Conservation (phyloP, 2,797 vertebrate genomes). For the Thaleichthys pacificus region DNA sequence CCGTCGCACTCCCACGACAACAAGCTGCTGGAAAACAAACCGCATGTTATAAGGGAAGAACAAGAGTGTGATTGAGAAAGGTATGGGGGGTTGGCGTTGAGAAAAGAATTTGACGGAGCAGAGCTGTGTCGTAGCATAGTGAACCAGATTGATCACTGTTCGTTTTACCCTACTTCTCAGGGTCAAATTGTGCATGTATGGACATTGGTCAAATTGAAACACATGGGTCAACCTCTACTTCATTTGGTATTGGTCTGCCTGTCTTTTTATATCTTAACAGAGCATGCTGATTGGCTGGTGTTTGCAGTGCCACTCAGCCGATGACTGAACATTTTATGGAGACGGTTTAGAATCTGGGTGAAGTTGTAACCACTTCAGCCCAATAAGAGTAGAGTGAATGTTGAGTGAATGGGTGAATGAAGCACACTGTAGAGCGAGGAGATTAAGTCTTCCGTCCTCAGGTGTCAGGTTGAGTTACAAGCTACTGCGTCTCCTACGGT, state of each 20-base stretch:
- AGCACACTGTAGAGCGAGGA: background rate
- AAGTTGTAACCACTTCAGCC: background rate
- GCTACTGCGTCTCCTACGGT: background rate
- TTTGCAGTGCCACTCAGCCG: too few relatives aligned
- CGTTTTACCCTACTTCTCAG: too few relatives aligned
- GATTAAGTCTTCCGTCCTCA: background rate
- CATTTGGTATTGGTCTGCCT: too few relatives aligned
- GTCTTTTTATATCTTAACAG: too few relatives aligned
- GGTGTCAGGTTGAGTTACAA: background rate
- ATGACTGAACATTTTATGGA: too few relatives aligned
- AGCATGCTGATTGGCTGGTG: too few relatives aligned
- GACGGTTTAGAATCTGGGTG: too few relatives aligned
- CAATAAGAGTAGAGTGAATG: background rate
- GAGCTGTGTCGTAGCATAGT: background rate
- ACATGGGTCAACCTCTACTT: too few relatives aligned
- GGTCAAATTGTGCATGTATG: too few relatives aligned
- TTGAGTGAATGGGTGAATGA: background rate
- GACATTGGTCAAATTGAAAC: too few relatives aligned
- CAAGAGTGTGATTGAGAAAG: constrained; percentile 35
- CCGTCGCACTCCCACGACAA: constrained; percentile 41
- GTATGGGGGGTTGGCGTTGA: background rate
- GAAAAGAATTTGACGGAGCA: background rate
- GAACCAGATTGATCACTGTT: background rate
- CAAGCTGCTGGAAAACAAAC: constrained; percentile 53
- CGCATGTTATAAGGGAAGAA: constrained; percentile 35